A percentile compares a stretch with the other conserved stretches of the same genome.
Conservation (phyloP, 2,888 invertebrate species). For the Mythimna vitellina region DNA sequence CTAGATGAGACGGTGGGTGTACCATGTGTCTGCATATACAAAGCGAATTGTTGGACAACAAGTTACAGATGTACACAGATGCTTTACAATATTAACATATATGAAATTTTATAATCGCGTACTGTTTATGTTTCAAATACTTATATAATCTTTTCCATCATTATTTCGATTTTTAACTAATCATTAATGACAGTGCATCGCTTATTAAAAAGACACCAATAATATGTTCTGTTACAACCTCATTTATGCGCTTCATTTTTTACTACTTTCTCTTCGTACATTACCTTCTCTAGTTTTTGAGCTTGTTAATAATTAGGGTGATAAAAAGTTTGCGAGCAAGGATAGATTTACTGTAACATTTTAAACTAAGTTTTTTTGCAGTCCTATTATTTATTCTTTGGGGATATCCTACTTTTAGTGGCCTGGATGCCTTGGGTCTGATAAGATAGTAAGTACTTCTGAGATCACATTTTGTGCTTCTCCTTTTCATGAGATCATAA, state of each 20-base stretch:
- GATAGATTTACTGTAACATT: constrained; percentile 14
- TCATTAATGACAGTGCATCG: constrained; percentile 62
- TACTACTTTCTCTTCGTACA: constrained; percentile 14
- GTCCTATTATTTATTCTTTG: constrained; percentile 10
- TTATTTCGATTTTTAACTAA: not conserved
- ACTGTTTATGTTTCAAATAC: not conserved
- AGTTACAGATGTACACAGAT: constrained; percentile 5
- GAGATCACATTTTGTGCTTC: constrained; percentile 46
- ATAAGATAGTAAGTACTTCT: constrained; percentile 17
- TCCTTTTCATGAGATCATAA: constrained; percentile 8
- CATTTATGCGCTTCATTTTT: constrained; percentile 46
- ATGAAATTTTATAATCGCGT: not conserved
- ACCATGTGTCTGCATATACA: not conserved
- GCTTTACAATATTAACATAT: constrained; percentile 1
- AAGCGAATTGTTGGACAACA: not conserved
- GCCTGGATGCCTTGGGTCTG: constrained; percentile 8
- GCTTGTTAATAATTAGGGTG: constrained; percentile 24
- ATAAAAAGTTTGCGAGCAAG: constrained; percentile 30
- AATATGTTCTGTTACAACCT: constrained; percentile 69
- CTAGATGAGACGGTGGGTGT: not conserved
- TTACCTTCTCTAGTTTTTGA: constrained; percentile 39
- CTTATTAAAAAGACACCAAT: constrained; percentile 66
- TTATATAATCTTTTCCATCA: not conserved
- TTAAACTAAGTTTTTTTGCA: constrained; percentile 12
- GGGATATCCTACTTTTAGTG: not conserved